phyloP scores from a whole-genome alignment of 2,888 invertebrate genomes.

The Morpho deidamia region DNA sequence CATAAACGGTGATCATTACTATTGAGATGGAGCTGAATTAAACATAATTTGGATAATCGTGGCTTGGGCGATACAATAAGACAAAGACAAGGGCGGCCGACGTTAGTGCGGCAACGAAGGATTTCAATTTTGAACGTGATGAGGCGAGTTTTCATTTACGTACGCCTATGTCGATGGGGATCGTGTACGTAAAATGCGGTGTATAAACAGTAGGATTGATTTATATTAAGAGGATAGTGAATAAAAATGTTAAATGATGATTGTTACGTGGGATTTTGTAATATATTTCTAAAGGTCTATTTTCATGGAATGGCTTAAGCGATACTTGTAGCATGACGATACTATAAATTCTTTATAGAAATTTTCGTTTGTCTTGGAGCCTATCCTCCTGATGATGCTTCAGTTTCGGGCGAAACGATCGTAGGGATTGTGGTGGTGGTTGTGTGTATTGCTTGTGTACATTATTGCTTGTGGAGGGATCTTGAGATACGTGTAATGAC shows the following conservation, averaged over 20 bases:
- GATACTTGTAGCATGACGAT: too few relatives aligned
- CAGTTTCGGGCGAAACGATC: too few relatives aligned
- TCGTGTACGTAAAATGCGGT: conserved; percentile 15
- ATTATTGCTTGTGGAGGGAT: too few relatives aligned
- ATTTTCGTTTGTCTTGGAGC: too few relatives aligned
- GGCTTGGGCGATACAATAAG: conserved; percentile 63
- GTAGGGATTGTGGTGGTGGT: too few relatives aligned
- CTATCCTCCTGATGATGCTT: too few relatives aligned
- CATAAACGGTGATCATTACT: conserved; percentile 44
- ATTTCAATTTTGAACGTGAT: conserved; percentile 79
- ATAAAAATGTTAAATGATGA: not conserved
- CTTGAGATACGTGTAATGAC: too few relatives aligned
- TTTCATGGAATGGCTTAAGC: too few relatives aligned
- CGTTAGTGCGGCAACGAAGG: conserved; percentile 61
- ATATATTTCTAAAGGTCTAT: too few relatives aligned
- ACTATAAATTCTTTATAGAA: too few relatives aligned
- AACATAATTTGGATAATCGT: conserved; percentile 77
- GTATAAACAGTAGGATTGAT: conserved; percentile 2
- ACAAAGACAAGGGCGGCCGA: conserved; percentile 73
- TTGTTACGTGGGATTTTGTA: too few relatives aligned
- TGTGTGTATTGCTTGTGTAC: too few relatives aligned
- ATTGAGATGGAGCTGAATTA: conserved; percentile 74
- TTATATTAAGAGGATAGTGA: not conserved
- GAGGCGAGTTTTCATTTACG: conserved; percentile 72
- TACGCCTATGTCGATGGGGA: conserved; percentile 30